Conservation (phyloP, 2,888 invertebrate genomes). For the Lapara coniferarum region DNA sequence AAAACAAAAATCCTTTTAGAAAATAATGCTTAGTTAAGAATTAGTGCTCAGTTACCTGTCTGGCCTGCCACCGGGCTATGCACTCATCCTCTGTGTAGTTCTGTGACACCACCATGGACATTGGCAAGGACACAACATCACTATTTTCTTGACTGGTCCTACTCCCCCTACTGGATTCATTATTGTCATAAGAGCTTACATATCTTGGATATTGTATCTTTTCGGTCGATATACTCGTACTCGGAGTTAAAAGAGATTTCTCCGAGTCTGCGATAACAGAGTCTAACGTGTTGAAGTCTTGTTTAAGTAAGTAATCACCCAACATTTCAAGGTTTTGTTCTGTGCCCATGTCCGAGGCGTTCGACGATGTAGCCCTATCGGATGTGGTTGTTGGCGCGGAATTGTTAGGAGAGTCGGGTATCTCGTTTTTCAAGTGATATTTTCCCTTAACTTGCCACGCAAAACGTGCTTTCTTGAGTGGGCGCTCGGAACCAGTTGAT, state of each 20-base stretch:
- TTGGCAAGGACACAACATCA: slow-evolving; percentile 42
- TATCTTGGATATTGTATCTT: slow-evolving; percentile 64
- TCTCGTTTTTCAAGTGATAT: slow-evolving; percentile 82
- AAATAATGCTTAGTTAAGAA: neutral
- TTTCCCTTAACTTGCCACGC: slow-evolving; percentile 87
- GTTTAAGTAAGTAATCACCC: slow-evolving; percentile 69
- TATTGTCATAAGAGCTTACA: slow-evolving; percentile 56
- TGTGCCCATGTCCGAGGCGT: slow-evolving; percentile 51
- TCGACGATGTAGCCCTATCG: slow-evolving; percentile 40
- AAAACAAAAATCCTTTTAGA: neutral
- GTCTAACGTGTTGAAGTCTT: slow-evolving; percentile 65
- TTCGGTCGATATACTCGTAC: slow-evolving; percentile 53
- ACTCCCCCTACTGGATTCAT: slow-evolving; percentile 15
- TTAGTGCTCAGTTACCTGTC: slow-evolving; percentile 73
- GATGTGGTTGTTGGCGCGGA: slow-evolving; percentile 38
- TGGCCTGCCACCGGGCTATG: slow-evolving; percentile 85
- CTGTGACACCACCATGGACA: slow-evolving; percentile 55
- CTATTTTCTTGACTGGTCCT: slow-evolving; percentile 39
- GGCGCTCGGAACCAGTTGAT: slow-evolving; percentile 79
- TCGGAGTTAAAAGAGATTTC: slow-evolving; percentile 52
- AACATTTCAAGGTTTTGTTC: slow-evolving; percentile 70
- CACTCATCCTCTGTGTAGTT: slow-evolving; percentile 67
- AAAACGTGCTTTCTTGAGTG: slow-evolving; percentile 86
- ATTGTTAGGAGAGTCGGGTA: slow-evolving; percentile 38
- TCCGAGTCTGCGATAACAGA: slow-evolving; percentile 58